Conservation (phyloP, 2,888 invertebrate species). For the Bombyx huttoni region DNA sequence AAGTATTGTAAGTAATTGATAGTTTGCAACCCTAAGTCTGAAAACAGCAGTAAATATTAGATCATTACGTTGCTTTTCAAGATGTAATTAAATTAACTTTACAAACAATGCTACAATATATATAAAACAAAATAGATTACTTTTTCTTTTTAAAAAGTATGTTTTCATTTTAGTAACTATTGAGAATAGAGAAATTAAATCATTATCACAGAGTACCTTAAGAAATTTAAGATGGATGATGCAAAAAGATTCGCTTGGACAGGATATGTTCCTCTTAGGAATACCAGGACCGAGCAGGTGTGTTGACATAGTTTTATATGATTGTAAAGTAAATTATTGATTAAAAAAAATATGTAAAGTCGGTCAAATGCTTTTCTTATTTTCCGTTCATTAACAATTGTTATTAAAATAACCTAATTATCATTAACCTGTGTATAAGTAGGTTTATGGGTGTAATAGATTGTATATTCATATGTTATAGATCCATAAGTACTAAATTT, state of each 20-base stretch:
- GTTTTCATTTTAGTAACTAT: slow-evolving; percentile 38
- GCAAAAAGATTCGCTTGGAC: slow-evolving; percentile 92
- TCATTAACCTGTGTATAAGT: no score
- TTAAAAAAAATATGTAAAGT: no score
- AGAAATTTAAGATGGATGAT: slow-evolving; percentile 95
- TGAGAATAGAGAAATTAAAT: slow-evolving; percentile 64
- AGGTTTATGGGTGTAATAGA: no score
- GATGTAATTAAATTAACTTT: not conserved
- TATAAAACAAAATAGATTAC: no score
- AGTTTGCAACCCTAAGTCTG: slow-evolving; percentile 18
- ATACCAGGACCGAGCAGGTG: slow-evolving; percentile 84
- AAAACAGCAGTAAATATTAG: not conserved
- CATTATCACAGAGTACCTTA: slow-evolving; percentile 79
- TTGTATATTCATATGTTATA: no score
- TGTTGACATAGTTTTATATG: not conserved
- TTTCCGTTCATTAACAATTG: no score
- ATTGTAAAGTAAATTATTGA: not conserved
- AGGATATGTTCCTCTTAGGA: slow-evolving; percentile 96
- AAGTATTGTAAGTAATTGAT: slow-evolving; percentile 79
- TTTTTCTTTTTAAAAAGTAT: no score
- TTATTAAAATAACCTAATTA: no score
- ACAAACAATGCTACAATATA: no score
- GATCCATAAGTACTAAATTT: no score
- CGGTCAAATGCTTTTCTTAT: no score
- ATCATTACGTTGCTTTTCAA: not conserved